Evolutionary conservation across 37 sponge, comb jelly and placozoan genomes (phyloP), one percentile per base, ranked within the genome.

Genomic region (Cladorhizidae sp.): DNA sequence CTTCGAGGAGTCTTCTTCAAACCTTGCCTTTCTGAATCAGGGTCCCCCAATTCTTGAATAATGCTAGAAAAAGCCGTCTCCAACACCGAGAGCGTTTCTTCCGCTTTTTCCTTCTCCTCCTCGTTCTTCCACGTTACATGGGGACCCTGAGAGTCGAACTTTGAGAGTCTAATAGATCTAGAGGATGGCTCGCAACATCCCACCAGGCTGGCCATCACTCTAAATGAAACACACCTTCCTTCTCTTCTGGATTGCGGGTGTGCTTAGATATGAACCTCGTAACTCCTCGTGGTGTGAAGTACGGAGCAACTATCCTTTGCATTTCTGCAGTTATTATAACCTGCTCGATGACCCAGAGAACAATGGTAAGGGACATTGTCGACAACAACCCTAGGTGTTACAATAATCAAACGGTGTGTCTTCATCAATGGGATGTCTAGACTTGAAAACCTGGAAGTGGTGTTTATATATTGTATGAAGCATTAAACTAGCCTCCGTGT

Each of bases 1-100:
- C 99, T 77, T 21, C 61, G 32, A 11, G 99, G 99, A 25, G 99
- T 98, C 52, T 89, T 92, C 50, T 25, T 58, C 23, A 98, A 76
- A 12, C 97, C 99, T 59, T 94, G 88, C 32, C 95, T 82, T 11
- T 75, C 55, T 25, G 88, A 88, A 33, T 87, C 73, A 14, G 74
- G 74, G 64, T 94, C 95, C 7, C 85, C 87, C 20, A 95, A 73
- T 29, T 72, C 67, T 63, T 76, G 70, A 12, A 95, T 76, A 36
- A 95, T 86, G 12, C 81, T 81, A 28, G 56, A 74, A 58, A 83
- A 91, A 22, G 92, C 92, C 0, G 68, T 61, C 31, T 68, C 74
- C 67, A 95, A 52, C 63, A 37, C 69, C 22, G 80, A 55, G 3
- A 91, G 55, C 42, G 76, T 62, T 36, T 63, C 77, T 59, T 83